phyloP scores from a whole-genome alignment of 2,888 invertebrate species.

The Plagodis dolabraria region DNA sequence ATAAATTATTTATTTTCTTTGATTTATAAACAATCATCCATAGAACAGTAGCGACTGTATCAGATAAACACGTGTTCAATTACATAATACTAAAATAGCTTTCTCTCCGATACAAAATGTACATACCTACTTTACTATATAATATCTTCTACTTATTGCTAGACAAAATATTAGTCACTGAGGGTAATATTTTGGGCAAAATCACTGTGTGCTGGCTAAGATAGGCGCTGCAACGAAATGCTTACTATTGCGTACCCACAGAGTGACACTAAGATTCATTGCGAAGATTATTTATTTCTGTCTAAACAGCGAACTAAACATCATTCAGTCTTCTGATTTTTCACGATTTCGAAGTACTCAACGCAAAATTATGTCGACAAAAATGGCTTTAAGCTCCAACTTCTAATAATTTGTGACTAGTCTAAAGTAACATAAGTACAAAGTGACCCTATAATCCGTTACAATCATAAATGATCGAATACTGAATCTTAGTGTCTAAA shows the following conservation, averaged over 20 bases:
- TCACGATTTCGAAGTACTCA: slow-evolving; percentile 9
- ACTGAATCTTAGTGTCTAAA: slow-evolving; percentile 57
- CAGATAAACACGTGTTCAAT: slow-evolving; percentile 38
- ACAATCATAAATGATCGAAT: slow-evolving; percentile 34
- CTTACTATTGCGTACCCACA: slow-evolving; percentile 23
- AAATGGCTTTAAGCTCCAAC: slow-evolving; percentile 23
- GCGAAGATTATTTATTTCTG: slow-evolving; percentile 3
- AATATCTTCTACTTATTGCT: slow-evolving; percentile 59
- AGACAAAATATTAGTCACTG: slow-evolving; percentile 55
- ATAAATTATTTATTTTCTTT: slow-evolving; percentile 1
- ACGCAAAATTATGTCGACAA: slow-evolving; percentile 9
- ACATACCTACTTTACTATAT: slow-evolving; percentile 38
- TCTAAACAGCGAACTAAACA: slow-evolving; percentile 14
- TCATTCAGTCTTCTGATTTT: slow-evolving; percentile 36
- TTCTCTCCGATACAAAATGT: slow-evolving; percentile 50
- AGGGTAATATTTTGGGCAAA: slow-evolving; percentile 49
- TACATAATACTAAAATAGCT: slow-evolving; percentile 40
- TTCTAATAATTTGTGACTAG: slow-evolving; percentile 62
- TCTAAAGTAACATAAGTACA: slow-evolving; percentile 63
- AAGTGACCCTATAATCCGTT: slow-evolving; percentile 40
- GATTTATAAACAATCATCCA: slow-evolving; percentile 12
- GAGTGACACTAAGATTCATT: slow-evolving; percentile 56
- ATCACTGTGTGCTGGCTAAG: slow-evolving; percentile 54
- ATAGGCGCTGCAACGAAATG: slow-evolving; percentile 42
- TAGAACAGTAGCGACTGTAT: slow-evolving; percentile 29